Evolutionary conservation across 2,797 vertebrate genomes (phyloP), one percentile per base, ranked within the genome.

Genomic region (Gymnothorax javanicus): DNA sequence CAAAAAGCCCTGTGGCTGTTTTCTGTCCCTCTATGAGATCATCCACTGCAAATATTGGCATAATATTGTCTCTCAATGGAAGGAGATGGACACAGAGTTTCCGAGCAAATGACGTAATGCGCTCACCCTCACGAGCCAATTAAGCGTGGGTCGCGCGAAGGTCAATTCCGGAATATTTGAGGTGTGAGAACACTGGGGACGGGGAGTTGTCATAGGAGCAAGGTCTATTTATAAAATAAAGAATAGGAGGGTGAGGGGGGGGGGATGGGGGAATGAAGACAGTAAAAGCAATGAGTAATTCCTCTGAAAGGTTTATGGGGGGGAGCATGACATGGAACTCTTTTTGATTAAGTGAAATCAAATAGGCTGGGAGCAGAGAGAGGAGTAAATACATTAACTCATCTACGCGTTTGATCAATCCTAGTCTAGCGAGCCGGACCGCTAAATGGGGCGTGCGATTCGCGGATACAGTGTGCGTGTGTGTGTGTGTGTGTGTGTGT

Each of bases 301-400:
- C 33, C 59, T 86, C 82, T 84, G 83, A 91, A 88, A 75, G 33
- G 79, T 90, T 90, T 83, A 86, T 87, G 85, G 62, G 81, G 62
- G 73, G 69, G 79, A 56, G 75, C 54, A 81, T 86, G 12, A 85
- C 86, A 69, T 88, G 86, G 88, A 90, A 91, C 77, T 83, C 60
- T 54, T 64, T 83, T 83, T 87, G 85, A 90, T 88, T 83, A 90
- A 90, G 88, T 88, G 58, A 87, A 75, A 87, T 85, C 84, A 89
- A 88, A 91, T 64, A 62, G 79, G 20, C 77, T 73, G 54, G 86
- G 17, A 85, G 84, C 50, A 43, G 33, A 43, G 33, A 43, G 6
- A 64, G 83, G 87, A 82, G 86, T 89, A 91, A 91, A 90, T 54
- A 84, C 25, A 88, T 69, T 75, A 90, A 88, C 85, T 88, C 64